phyloP scores from a whole-genome alignment of 1,140 invertebrate species.

The Philotrypesis tridentata region DNA sequence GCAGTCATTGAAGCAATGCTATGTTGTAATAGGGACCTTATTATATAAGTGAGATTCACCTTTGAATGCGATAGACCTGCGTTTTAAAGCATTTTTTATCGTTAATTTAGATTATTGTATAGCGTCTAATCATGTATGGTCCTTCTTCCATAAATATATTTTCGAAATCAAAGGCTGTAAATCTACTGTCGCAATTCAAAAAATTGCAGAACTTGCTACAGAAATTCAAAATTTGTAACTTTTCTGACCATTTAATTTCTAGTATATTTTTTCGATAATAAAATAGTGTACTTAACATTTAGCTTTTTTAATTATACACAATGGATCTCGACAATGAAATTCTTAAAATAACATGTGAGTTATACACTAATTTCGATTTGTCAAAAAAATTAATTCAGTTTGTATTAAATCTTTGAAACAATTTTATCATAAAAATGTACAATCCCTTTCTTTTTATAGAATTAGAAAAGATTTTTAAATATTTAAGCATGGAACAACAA shows the following conservation, averaged over 20 bases:
- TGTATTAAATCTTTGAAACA: constrained; percentile 13
- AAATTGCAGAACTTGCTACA: not conserved
- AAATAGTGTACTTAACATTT: too few species aligned
- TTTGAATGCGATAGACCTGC: constrained; percentile 30
- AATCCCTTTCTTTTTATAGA: constrained; percentile 40
- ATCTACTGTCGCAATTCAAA: not conserved
- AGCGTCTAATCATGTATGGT: constrained; percentile 42
- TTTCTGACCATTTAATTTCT: constrained; percentile 1
- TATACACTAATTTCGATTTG: constrained; percentile 45
- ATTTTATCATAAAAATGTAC: constrained; percentile 42
- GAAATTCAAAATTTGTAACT: constrained; percentile 9
- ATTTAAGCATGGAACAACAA: constrained; percentile 22
- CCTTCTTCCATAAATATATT: constrained; percentile 42
- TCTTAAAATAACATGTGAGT: constrained; percentile 24
- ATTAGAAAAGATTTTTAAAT: constrained; percentile 25
- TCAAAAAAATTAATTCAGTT: constrained; percentile 32
- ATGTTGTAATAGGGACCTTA: not conserved
- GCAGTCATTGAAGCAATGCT: not conserved
- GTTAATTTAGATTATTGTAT: constrained; percentile 34
- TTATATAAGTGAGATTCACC: not conserved
- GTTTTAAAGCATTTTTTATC: constrained; percentile 41
- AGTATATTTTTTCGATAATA: not conserved
- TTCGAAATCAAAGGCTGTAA: constrained; percentile 7
- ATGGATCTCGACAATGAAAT: constrained; percentile 43
- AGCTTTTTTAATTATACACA: not conserved